These are phyloP conservation scores for Biston stratarius DNA, from an alignment of 2,888 invertebrate species.

Conservation along the genomic window DNA sequence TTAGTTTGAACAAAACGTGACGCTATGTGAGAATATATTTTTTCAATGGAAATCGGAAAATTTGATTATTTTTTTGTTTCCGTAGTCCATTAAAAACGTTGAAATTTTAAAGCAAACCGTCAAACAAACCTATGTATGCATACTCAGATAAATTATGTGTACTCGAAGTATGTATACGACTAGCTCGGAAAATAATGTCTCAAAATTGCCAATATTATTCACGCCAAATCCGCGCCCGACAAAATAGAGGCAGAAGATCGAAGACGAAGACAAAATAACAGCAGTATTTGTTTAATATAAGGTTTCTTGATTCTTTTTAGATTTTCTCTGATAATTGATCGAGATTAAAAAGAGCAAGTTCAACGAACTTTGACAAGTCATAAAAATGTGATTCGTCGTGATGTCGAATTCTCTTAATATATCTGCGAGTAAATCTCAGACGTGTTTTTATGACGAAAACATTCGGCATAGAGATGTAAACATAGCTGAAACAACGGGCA, in stretches of 20 bases:
- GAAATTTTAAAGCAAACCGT: constrained; percentile 8
- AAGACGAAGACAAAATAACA: constrained; percentile 1
- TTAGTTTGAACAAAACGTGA: constrained; percentile 46
- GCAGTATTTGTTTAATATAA: constrained; percentile 12
- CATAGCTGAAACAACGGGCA: constrained; percentile 55
- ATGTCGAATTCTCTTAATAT: not conserved
- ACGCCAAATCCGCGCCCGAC: not conserved
- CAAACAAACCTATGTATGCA: not conserved
- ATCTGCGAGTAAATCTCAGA: constrained; percentile 40
- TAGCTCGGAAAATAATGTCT: constrained; percentile 3
- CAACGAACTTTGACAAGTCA: not conserved
- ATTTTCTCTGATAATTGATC: not conserved
- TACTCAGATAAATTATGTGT: no score
- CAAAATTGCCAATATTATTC: constrained; percentile 13
- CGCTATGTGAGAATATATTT: constrained; percentile 30
- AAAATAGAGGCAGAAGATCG: constrained; percentile 8
- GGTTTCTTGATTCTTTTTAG: constrained; percentile 14
- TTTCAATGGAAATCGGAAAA: not conserved
- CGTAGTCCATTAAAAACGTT: constrained; percentile 6
- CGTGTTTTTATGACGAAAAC: constrained; percentile 56
- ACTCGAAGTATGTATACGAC: not conserved
- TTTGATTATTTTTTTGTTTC: constrained; percentile 16
- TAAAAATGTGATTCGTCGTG: constrained; percentile 2
- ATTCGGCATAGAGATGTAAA: constrained; percentile 63
- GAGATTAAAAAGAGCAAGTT: constrained; percentile 2